Base-by-base conservation (phyloP, 1,140 invertebrate species). In the Planococcus citri region DNA sequence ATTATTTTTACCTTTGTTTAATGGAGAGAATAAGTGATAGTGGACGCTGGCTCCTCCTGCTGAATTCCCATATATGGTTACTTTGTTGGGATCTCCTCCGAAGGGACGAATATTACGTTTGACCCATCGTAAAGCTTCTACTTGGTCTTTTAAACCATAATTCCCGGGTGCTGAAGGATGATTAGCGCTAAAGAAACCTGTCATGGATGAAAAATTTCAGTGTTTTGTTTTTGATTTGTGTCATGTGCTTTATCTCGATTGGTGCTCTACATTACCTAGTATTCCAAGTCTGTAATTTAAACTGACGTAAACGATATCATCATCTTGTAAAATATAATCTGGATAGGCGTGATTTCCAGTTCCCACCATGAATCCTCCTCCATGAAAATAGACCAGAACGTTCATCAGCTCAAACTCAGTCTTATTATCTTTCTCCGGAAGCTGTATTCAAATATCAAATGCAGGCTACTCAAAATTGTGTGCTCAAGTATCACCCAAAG, bases 61-160 rank as follows among this genome's bases (percentile, higher is more conserved):
- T 0, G 82, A 83, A 77, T 90, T 84, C 1, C 89, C 89, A 69
- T 88, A 79, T 0, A 91, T 75, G 0, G 89, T 91, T 0, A 92
- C 80, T 37, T 82, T 79, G 12, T 81, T 78, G 0, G 83, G 80
- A 78, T 91, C 86, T 6, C 89, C 89, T 1, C 88, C 88, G 74
- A 91, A 91, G n/a, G 81, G 78, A n/a, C 77, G 77, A 57, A 90
- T 87, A 77, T 91, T 89, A 69, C 85, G 80, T 67, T 83, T 78
- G 1, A 90, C 78, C 89, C 89, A 92, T 20, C 84, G 73, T 17
- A 92, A 74, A 0, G 87, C 87, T 69, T 87, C 75, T 71, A 86
- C 84, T 71, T 91, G 87, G 76, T 91, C 89, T 69, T 86, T 78
- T 12, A 90, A 74, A 1, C 87, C 87, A 24, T 87, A 81, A 75